Percentiles rank a stretch among this genome's conserved stretches.
Conservation (phyloP, 2,113 vertebrate species). For the Panthera tigris region DNA sequence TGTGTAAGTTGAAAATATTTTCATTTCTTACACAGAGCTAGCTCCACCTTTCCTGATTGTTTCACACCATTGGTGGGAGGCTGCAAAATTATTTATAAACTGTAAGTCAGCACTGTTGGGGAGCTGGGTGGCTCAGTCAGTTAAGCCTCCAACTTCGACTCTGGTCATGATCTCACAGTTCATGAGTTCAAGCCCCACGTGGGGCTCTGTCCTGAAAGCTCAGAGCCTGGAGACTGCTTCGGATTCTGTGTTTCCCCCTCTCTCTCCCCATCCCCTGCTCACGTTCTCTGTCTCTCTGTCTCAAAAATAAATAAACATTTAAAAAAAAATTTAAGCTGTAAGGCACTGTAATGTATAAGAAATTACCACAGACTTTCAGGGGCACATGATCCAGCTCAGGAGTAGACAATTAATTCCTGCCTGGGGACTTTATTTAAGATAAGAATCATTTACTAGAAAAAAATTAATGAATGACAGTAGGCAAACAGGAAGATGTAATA, state of each 20-base stretch:
- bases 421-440: neutral
- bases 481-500: neutral
- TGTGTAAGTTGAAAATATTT: neutral
- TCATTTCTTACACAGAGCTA: neutral
- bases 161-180: no score
- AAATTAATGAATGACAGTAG: neutral
- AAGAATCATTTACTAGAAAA: neutral
- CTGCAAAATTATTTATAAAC: neutral
- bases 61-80: neutral
- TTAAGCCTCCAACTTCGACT: no score
- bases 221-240: no score
- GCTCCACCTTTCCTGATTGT: neutral
- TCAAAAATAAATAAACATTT: no score
- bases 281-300: no score
- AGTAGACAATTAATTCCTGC: neutral
- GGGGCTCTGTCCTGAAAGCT: no score
- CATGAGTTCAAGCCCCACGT: no score
- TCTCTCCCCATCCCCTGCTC: no score
- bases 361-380: neutral
- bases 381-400: neutral
- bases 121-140: no score
- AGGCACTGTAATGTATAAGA: neutral
- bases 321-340: neutral
- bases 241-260: no score
- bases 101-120: no score